These are phyloP conservation scores for Hofmannophila pseudospretella DNA, from an alignment of 2,888 invertebrate genomes.

Conservation along the genomic window DNA sequence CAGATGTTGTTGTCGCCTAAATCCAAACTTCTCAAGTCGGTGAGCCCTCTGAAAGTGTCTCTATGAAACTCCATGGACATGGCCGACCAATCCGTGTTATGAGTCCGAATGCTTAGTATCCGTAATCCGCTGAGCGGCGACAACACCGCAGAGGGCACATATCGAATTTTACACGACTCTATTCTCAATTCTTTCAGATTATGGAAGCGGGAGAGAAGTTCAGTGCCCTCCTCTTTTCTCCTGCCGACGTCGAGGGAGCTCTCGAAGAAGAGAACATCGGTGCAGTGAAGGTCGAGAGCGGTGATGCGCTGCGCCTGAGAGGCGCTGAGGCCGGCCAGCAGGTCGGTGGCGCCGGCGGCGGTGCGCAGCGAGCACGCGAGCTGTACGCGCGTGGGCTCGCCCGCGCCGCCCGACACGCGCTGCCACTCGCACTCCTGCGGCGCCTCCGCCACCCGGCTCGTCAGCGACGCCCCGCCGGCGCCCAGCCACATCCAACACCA, in stretches of 20 bases:
- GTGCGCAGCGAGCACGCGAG: conserved; percentile 82
- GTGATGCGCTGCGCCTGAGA: conserved; percentile 84
- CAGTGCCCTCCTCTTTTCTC: conserved; percentile 71
- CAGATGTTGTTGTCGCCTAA: conserved; percentile 87
- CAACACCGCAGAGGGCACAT: conserved; percentile 84
- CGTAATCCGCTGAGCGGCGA: conserved; percentile 82
- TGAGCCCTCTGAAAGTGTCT: conserved; percentile 83
- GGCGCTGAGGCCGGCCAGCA: conserved; percentile 79
- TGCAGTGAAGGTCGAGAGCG: conserved; percentile 83
- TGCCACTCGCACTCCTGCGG: conserved; percentile 87
- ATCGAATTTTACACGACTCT: conserved; percentile 87
- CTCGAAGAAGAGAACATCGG: conserved; percentile 84
- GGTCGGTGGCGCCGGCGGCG: conserved; percentile 81
- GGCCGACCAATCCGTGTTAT: conserved; percentile 88
- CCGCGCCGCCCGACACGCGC: conserved; percentile 70
- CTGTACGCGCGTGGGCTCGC: conserved; percentile 76
- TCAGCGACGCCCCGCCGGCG: conserved; percentile 64
- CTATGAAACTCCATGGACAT: conserved; percentile 86
- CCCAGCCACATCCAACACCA: conserved; percentile 60
- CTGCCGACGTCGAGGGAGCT: conserved; percentile 80
- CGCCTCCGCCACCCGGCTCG: conserved; percentile 78
- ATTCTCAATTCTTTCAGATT: conserved; percentile 82
- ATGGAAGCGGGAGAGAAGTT: conserved; percentile 80
- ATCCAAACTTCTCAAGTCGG: conserved; percentile 82
- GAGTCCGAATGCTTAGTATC: conserved; percentile 83